A percentile compares a stretch with the other conserved stretches of the same genome.
These are phyloP conservation scores for Notoglanidium macrostoma DNA, from an alignment of 2,797 vertebrate species.

Conservation along the genomic window DNA sequence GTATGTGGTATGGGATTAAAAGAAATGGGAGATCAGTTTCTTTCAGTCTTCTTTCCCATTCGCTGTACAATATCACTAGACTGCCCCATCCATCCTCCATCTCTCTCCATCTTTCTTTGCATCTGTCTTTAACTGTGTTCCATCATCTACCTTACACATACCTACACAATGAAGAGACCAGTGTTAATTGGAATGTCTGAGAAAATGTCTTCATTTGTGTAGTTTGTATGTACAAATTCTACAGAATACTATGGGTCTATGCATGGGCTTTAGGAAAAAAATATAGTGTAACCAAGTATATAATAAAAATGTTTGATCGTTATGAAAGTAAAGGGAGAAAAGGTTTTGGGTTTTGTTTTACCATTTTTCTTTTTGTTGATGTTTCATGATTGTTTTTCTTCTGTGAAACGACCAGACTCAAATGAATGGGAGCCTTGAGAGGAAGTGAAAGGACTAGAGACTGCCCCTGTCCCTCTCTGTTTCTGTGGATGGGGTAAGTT, in stretches of 20 bases:
- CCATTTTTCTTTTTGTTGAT: conserved; percentile 62
- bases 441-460: conserved; percentile 74
- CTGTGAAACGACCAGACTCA: conserved; percentile 75
- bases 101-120: conserved; percentile 55
- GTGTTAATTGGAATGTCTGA: conserved; percentile 43
- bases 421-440: conserved; percentile 66
- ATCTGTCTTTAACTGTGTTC: conserved; percentile 57
- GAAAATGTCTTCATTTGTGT: conserved; percentile 50
- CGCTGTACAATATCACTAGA: conserved; percentile 45
- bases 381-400: conserved; percentile 72
- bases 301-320: conserved; percentile 73
- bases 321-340: conserved; percentile 71
- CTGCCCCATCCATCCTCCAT: conserved; percentile 51
- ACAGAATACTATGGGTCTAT: conserved; percentile 40
- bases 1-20: conserved; percentile 55
- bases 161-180: conserved; percentile 44
- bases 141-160: conserved; percentile 46
- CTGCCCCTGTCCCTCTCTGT: conserved; percentile 60
- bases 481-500: conserved; percentile 78
- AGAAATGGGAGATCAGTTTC: conserved; percentile 71
- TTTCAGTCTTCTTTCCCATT: conserved; percentile 65
- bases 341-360: conserved; percentile 65
- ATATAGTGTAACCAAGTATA: conserved; percentile 37
- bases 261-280: conserved; percentile 41
- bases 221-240: conserved; percentile 33